phyloP scores from a whole-genome alignment of 2,888 invertebrate species.

The Phyllotreta striolata region DNA sequence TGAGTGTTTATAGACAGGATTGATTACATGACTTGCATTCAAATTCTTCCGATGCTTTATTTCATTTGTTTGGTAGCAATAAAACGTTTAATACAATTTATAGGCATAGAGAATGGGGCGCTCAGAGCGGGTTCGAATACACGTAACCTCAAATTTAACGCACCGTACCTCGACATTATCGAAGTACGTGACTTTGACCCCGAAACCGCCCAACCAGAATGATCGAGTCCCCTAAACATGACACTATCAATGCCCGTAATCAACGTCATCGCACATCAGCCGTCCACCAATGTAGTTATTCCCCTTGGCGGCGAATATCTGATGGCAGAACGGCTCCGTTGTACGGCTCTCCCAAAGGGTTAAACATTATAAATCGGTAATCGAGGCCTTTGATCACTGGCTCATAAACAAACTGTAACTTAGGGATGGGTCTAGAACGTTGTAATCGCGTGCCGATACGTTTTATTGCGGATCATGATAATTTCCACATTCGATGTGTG shows the following conservation, averaged over 20 bases:
- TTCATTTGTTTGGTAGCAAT: no score
- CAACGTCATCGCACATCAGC: conserved; percentile 16
- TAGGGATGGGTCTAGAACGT: conserved; percentile 24
- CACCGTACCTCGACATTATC: conserved; percentile 20
- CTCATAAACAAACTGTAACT: conserved; percentile 30
- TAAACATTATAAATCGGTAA: conserved; percentile 34
- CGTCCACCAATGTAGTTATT: conserved; percentile 8
- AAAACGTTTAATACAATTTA: no score
- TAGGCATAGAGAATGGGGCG: no score
- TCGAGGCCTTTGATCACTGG: conserved; percentile 33
- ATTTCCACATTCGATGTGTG: conserved; percentile 22
- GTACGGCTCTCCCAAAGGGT: conserved; percentile 25
- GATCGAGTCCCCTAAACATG: conserved; percentile 13
- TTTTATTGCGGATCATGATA: conserved; percentile 24
- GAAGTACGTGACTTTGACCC: conserved; percentile 24
- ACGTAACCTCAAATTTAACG: conserved; percentile 20
- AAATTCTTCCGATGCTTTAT: no score
- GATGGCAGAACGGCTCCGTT: conserved; percentile 10
- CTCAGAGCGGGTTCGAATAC: not conserved
- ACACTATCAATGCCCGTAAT: conserved; percentile 20
- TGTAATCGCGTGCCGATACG: conserved; percentile 26
- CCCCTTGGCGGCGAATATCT: conserved; percentile 16
- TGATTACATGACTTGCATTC: no score
- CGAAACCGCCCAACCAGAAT: conserved; percentile 14
- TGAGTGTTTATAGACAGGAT: no score